Evolutionary conservation across 2,113 vertebrate genomes (phyloP), one percentile per base, ranked within the genome.

Genomic region (Indicator maculatus): DNA sequence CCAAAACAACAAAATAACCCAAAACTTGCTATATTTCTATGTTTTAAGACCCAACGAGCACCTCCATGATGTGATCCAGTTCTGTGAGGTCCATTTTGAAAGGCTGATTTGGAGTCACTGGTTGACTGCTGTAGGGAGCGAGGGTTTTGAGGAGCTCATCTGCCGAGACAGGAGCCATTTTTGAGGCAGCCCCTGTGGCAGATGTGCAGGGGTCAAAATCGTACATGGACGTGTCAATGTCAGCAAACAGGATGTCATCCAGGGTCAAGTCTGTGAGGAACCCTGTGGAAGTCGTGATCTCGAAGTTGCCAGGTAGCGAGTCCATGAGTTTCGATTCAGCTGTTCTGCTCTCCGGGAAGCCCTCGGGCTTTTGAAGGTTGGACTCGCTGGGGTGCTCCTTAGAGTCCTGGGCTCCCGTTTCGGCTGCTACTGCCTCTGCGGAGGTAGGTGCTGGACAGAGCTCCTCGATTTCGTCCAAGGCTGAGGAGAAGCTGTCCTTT

Each of bases 11-110:
- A n/a, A 69, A 20, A 30, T 12, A 15, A 55, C 24, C 24, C 26
- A 45, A 36, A 39, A 39, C 55, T 71, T 65, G 61, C 88, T 26
- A 38, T 95, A 89, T n/a, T 84, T 99, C 77, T 33, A 26, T 93
- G 76, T 28, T 88, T 99, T 98, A 99, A 72, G 99, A 99, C 58
- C 99, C 99, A 45, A 99, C 99, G 45, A 99, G 97, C 97, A 99
- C 99, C 98, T 99, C 99, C 99, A 99, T 99, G 90, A 99, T 99
- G 98, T 99, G 99, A 98, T 99, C 99, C 96, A 99, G 98, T 98
- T 99, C 99, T 55, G 99, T 99, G 93, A 99, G 98, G 97, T 99
- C 99, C 96, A 99, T 99, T 98, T 99, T 99, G 96, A 99, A 99
- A 98, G 99, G 99, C 98, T 99, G 99, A 98, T 98, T 99, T 91